Conservation (phyloP, 1,140 invertebrate genomes). For the Aradophagus sp. region DNA sequence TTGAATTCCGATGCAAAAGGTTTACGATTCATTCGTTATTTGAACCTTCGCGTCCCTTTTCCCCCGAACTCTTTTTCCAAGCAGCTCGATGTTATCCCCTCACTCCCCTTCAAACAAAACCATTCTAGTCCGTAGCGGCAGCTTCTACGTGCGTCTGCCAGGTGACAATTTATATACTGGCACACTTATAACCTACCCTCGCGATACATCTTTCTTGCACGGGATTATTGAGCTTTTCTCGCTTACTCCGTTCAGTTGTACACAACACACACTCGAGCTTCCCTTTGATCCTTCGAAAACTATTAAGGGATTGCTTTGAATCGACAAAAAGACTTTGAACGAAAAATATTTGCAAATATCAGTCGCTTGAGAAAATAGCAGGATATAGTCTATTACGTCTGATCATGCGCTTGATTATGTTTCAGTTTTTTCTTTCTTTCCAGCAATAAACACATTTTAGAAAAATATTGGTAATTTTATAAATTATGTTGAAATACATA, state of each 20-base stretch:
- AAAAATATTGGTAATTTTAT: too few relatives aligned
- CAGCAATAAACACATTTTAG: too few relatives aligned
- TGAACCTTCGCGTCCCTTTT: slow-evolving; percentile 45
- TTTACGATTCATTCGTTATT: slow-evolving; percentile 41
- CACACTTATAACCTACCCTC: slow-evolving; percentile 68
- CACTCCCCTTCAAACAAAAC: slow-evolving; percentile 71
- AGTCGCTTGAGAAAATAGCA: too few relatives aligned
- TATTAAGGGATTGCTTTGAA: slow-evolving; percentile 45
- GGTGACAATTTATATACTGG: slow-evolving; percentile 72
- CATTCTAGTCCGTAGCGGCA: slow-evolving; percentile 66
- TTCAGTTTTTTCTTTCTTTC: too few relatives aligned
- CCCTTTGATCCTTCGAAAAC: slow-evolving; percentile 47
- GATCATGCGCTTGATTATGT: too few relatives aligned
- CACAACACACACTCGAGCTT: slow-evolving; percentile 47
- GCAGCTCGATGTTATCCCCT: slow-evolving; percentile 57
- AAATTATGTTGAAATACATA: too few relatives aligned
- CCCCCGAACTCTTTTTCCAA: slow-evolving; percentile 45
- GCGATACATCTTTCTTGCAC: slow-evolving; percentile 71
- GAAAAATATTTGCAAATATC: too few relatives aligned
- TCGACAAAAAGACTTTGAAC: slow-evolving; percentile 32
- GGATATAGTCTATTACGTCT: too few relatives aligned
- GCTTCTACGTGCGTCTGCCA: slow-evolving; percentile 68
- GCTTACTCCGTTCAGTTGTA: slow-evolving; percentile 46
- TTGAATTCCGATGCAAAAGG: slow-evolving; percentile 27
- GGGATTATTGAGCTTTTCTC: slow-evolving; percentile 56